Evolutionary conservation across 2,888 invertebrate species (phyloP), one percentile per base, ranked within the genome.

Genomic region (Onthophagus sagittarius): DNA sequence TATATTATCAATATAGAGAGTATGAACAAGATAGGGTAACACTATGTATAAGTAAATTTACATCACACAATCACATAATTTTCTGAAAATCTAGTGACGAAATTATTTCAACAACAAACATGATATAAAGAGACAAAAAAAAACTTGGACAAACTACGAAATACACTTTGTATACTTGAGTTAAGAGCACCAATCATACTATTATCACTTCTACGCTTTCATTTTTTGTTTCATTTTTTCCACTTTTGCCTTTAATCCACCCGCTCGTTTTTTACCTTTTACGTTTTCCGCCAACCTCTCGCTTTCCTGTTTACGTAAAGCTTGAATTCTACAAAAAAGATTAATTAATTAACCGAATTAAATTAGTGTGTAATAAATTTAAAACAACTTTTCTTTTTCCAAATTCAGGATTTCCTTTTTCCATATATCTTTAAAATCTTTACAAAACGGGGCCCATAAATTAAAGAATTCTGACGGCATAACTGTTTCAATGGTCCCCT

Each of bases 381-480:
- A 1, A 53, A 53, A 53, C 15, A 6, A 71, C 90, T 87, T 92
- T 86, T 94, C 94, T 86, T 95, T 95, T 76, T 93, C 90, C 69
- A 95, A 89, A 78, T 90, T 88, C 79, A 94, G 93, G 79, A 96
- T 92, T 84, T 98, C 97, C 81, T 94, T 95, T 81, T 97, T 97
- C 92, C 94, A 98, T 79, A 96, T 93, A 83, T 96, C 96, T 86
- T 97, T 97, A 83, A 98, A 97, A 85, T 98, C 98, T 74, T 90
- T 90, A 83, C 96, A 96, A 86, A 98, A 98, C 73, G 92, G 89
- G 3, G 92, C 89, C 98, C 98, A 98, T 71, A 94, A 86, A 73
- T 92, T 90, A 82, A 97, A 98, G 84, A 98, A 98, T 80, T 96
- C 95, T 81, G 94, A 93, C 0, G 97, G 96, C 72, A 93, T 92